Evolutionary conservation across 1,140 invertebrate species (phyloP).

Genomic region (Conus ventricosus): DNA sequence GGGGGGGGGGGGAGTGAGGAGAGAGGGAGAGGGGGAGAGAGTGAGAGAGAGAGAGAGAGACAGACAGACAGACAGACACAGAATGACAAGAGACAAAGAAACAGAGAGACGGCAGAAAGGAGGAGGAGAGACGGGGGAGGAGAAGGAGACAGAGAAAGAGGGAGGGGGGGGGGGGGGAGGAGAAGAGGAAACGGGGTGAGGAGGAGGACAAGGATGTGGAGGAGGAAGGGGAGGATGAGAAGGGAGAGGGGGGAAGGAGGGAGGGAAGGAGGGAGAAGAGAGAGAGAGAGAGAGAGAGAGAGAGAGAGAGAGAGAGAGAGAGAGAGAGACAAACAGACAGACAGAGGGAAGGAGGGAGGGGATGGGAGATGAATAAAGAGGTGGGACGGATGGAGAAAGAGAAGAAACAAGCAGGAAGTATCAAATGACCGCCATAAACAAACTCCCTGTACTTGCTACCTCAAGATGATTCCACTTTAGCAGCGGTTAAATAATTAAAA

Average conservation of each 20-base stretch:
- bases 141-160: constrained; percentile 29
- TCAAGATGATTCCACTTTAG: no score
- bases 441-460: no score
- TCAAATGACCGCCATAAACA: no score
- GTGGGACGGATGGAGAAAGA: background rate
- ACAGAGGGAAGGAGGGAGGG: background rate
- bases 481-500: no score
- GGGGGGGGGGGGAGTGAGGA: background rate
- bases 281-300: constrained; percentile 22
- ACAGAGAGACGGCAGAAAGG: background rate
- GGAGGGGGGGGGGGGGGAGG: background rate
- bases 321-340: constrained; percentile 6
- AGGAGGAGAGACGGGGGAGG: constrained; percentile 13
- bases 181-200: background rate
- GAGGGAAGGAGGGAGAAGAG: background rate
- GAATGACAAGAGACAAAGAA: background rate
- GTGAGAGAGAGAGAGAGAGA: background rate
- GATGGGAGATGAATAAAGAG: background rate
- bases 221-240: constrained; percentile 21
- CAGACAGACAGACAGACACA: constrained; percentile 6
- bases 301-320: constrained; percentile 11
- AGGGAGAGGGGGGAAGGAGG: background rate
- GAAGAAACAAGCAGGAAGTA: constrained; percentile 1
- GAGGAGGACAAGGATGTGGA: background rate
- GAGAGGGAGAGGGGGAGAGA: constrained; percentile 1